Percentiles rank a stretch among this genome's conserved stretches.
phyloP scores from a whole-genome alignment of 1,140 invertebrate genomes.

The Drosophila parabipectinata region DNA sequence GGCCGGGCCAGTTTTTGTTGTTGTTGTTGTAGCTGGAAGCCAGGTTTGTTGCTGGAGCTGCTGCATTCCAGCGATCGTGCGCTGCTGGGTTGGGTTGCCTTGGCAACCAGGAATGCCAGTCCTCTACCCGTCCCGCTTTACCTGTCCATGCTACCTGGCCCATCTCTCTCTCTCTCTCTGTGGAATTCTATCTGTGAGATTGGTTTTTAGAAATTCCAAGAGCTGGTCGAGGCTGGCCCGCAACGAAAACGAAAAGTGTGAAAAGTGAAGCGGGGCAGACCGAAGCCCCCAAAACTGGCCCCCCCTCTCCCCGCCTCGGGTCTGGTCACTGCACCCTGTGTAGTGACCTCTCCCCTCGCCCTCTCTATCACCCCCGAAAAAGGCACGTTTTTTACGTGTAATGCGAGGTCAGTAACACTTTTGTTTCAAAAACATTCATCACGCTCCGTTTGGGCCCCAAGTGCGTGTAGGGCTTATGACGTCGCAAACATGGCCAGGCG shows the following conservation, averaged over 20 bases:
- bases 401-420: slow-evolving; percentile 80
- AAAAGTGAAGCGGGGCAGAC: slow-evolving; percentile 68
- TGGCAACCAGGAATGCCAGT: slow-evolving; percentile 46
- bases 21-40: slow-evolving; percentile 4
- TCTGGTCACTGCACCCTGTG: slow-evolving; percentile 7
- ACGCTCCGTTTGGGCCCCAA: slow-evolving; percentile 62
- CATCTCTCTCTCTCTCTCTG: slow-evolving; percentile 32
- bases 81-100: slow-evolving; percentile 30
- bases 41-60: slow-evolving; percentile 17
- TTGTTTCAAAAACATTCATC: slow-evolving; percentile 79
- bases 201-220: slow-evolving; percentile 66
- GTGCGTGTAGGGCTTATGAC: slow-evolving; percentile 67
- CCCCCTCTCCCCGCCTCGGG: not conserved
- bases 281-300: slow-evolving; percentile 5
- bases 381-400: slow-evolving; percentile 77
- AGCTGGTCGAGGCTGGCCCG: not conserved
- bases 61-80: slow-evolving; percentile 64
- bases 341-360: slow-evolving; percentile 8
- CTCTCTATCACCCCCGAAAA: slow-evolving; percentile 15
- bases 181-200: slow-evolving; percentile 26
- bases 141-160: not conserved
- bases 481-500: slow-evolving; percentile 53
- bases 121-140: slow-evolving; percentile 13
- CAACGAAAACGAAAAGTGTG: slow-evolving; percentile 80
- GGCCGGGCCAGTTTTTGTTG: slow-evolving; percentile 73